phyloP scores from a whole-genome alignment of 1,140 invertebrate genomes.

The Brachionus plicatilis region DNA sequence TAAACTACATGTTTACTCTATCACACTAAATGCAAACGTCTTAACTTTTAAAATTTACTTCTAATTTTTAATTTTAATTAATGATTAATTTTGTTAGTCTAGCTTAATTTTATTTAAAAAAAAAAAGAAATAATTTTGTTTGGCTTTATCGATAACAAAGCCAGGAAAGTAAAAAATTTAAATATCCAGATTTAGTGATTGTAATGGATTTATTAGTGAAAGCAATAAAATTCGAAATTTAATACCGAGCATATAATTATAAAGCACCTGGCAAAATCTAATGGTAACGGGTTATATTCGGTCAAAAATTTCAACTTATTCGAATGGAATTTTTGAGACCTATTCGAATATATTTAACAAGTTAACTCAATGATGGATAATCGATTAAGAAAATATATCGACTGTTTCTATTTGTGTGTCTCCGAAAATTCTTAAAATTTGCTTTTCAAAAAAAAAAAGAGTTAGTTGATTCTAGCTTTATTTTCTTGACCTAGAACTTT shows the following conservation, averaged over 20 bases:
- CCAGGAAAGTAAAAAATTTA: neutral
- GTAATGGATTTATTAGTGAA: neutral
- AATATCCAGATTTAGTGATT: neutral
- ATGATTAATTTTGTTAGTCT: neutral
- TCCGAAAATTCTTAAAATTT: neutral
- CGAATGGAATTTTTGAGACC: neutral
- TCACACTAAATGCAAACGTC: neutral
- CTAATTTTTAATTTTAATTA: neutral
- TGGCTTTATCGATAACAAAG: neutral
- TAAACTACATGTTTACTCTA: neutral
- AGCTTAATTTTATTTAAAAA: neutral
- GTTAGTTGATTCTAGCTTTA: neutral
- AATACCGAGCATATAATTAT: neutral
- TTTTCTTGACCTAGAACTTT: constrained; percentile 1
- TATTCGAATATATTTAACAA: neutral
- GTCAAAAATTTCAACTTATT: neutral
- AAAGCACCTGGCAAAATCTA: neutral
- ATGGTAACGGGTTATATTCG: neutral
- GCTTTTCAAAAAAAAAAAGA: neutral
- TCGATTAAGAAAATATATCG: neutral
- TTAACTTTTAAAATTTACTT: neutral
- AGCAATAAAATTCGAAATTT: neutral
- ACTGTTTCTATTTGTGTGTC: neutral
- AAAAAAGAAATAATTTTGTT: neutral
- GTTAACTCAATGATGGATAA: neutral